Evolutionary conservation across 2,113 vertebrate species (phyloP).

Genomic region (Mastomys natalensis): DNA sequence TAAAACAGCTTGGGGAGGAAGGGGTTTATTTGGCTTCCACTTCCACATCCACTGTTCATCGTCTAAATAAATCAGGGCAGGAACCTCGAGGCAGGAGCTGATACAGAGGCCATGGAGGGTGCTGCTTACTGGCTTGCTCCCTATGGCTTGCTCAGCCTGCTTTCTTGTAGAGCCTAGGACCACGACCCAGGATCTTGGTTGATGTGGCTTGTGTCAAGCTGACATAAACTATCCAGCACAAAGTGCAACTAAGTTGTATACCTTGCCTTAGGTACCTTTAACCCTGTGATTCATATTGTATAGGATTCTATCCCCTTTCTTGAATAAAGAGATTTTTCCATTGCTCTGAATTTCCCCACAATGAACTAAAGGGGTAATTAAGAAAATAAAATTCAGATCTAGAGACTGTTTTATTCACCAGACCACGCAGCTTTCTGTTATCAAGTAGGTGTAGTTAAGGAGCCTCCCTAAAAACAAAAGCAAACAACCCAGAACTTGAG

Average conservation of each 20-base stretch:
- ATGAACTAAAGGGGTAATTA: constrained; percentile 13
- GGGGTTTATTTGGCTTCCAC: background rate
- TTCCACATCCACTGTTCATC: background rate
- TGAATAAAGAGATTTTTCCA: constrained; percentile 18
- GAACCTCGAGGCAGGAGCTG: background rate
- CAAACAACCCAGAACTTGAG: background rate
- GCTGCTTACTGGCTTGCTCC: background rate
- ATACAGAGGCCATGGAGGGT: background rate
- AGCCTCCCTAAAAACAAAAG: background rate
- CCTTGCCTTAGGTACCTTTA: background rate
- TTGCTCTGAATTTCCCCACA: background rate
- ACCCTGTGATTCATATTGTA: background rate
- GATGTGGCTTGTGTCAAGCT: background rate
- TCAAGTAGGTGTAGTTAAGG: background rate
- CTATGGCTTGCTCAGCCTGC: background rate
- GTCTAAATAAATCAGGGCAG: background rate
- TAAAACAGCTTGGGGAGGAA: background rate
- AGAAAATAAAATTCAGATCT: constrained; percentile 25
- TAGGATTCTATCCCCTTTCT: background rate
- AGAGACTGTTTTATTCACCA: constrained; percentile 31
- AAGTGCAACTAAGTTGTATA: background rate
- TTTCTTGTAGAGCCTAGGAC: background rate
- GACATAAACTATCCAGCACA: background rate
- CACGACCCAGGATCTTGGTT: background rate
- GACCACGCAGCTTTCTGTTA: background rate